These are phyloP conservation scores for Apamea anceps DNA, from an alignment of 2,888 invertebrate species.

Conservation along the genomic window DNA sequence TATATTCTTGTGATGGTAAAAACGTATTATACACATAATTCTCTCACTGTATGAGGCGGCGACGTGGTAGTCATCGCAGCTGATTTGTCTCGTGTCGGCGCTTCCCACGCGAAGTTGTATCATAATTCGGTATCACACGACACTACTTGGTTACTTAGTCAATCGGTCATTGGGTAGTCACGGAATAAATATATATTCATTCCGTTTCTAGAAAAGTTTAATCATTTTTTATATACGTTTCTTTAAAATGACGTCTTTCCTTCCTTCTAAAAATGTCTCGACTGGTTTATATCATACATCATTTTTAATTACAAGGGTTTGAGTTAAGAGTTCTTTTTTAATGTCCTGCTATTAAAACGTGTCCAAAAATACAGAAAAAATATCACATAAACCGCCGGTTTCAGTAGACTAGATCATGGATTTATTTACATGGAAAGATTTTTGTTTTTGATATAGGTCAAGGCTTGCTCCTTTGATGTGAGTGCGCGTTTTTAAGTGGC, in stretches of 20 bases:
- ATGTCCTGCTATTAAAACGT: slow-evolving; percentile 46
- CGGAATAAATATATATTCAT: slow-evolving; percentile 33
- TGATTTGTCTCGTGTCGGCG: slow-evolving; percentile 76
- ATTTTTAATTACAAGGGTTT: slow-evolving; percentile 47
- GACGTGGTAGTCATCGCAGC: slow-evolving; percentile 69
- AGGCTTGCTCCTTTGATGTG: slow-evolving; percentile 77
- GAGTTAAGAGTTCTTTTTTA: slow-evolving; percentile 34
- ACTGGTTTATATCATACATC: slow-evolving; percentile 16
- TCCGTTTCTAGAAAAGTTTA: slow-evolving; percentile 72
- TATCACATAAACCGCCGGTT: slow-evolving; percentile 18
- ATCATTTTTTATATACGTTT: slow-evolving; percentile 14
- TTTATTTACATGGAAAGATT: slow-evolving; percentile 54
- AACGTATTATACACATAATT: slow-evolving; percentile 61
- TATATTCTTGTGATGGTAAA: slow-evolving; percentile 47
- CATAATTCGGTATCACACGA: slow-evolving; percentile 76
- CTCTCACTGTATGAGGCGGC: slow-evolving; percentile 54
- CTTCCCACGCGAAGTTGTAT: slow-evolving; percentile 76
- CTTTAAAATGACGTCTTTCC: slow-evolving; percentile 12
- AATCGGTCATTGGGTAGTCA: slow-evolving; percentile 72
- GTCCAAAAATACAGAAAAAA: slow-evolving; percentile 8
- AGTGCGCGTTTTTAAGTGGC: slow-evolving; percentile 70
- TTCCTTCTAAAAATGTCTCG: slow-evolving; percentile 18
- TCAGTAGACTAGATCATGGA: slow-evolving; percentile 44
- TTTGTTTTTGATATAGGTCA: slow-evolving; percentile 77
- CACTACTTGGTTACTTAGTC: slow-evolving; percentile 75